Evolutionary conservation across 1,140 invertebrate genomes (phyloP), one percentile per base, ranked within the genome.

Genomic region (Drosophila trapezifrons): DNA sequence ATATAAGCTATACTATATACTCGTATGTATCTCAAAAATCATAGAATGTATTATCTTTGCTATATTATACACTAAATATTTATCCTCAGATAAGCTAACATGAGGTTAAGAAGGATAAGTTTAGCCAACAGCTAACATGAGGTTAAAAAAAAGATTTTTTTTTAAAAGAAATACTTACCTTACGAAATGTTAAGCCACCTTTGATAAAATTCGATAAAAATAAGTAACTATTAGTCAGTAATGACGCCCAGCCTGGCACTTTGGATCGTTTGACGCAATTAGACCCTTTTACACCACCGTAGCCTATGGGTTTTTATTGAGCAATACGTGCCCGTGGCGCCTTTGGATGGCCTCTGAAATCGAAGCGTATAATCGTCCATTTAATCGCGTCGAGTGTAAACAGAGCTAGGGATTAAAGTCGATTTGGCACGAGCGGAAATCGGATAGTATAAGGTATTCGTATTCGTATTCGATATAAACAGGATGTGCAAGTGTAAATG

Each of bases 391-490:
- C 15, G 37, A 38, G 5, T 40, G 37, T 29, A 18, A 15, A 3
- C 38, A 43, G 5, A 29, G 25, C 15, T 12, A 22, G 1, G 17
- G 25, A 17, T n/a, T 42, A 22, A 22, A 22, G 37, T 22, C 37
- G 25, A 42, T 60, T 60, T 13, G 60, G 37, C 60, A 63, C 60
- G 60, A 60, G 60, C 55, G 37, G 12, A 17, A 59, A 40, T 5
- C 18, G 15, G 15, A 63, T 42, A 63, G 7, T 3, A 6, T 15
- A 5, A 15, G 49, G 18, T 35, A 35, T 37, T 37, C 12, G 7
- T 35, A 35, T 37, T 37, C 12, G 7, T 17, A 20, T 17, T 29
- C 15, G 2, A 17, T 42, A 13, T 22, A 17, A 63, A 42, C 60
- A 63, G 60, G 60, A 63, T 42, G 49, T 20, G 8, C 13, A 52